These are phyloP conservation scores for Myodes glareolus DNA, from an alignment of 2,113 vertebrate species.

Conservation along the genomic window DNA sequence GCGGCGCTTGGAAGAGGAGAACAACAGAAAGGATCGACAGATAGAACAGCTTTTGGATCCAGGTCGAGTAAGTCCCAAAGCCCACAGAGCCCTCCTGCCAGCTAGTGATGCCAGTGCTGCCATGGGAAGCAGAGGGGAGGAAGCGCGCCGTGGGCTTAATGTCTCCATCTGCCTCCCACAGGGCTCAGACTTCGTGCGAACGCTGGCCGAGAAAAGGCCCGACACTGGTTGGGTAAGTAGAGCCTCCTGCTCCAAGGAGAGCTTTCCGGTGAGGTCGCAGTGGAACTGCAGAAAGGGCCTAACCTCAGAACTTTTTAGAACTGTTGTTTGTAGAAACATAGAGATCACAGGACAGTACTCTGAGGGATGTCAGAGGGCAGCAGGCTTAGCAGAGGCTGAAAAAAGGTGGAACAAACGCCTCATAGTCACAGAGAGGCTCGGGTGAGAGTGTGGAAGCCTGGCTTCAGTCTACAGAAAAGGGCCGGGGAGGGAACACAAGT, in stretches of 20 bases:
- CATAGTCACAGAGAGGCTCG: rapidly evolving
- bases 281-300: neutral
- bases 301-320: neutral
- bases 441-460: neutral
- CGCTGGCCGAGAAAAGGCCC: constrained; percentile 90
- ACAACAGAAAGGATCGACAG: constrained; percentile 92
- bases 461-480: neutral
- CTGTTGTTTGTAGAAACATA: rapidly evolving
- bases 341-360: rapidly evolving
- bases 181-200: constrained; percentile 90
- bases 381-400: neutral
- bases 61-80: constrained; percentile 84
- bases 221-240: constrained; percentile 90
- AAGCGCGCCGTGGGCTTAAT: neutral
- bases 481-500: neutral
- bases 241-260: neutral
- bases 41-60: constrained; percentile 94
- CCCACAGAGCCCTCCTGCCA: neutral
- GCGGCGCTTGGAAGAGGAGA: constrained; percentile 93
- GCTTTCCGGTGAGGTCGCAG: rapidly evolving
- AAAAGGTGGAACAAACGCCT: neutral
- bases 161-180: constrained; percentile 68
- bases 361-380: neutral
- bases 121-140: neutral
- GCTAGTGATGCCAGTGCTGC: neutral